A percentile compares a stretch with the other conserved stretches of the same genome.
phyloP scores from a whole-genome alignment of 2,888 invertebrate species.

The Argyra leucocephala region DNA sequence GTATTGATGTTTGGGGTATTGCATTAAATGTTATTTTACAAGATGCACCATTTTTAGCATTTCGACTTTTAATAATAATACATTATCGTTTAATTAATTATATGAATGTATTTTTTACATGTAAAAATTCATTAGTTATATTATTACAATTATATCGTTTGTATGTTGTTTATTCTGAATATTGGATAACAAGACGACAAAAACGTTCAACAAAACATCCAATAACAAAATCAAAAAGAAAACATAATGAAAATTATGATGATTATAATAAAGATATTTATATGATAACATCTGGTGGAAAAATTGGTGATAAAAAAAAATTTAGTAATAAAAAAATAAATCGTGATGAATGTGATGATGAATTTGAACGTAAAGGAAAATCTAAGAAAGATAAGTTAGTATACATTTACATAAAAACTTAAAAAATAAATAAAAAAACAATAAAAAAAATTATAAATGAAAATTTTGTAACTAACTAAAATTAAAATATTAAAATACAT shows the following conservation, averaged over 20 bases:
- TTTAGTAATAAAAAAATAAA: constrained; percentile 27
- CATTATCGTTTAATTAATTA: constrained; percentile 84
- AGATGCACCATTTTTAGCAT: constrained; percentile 80
- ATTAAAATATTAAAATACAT: too few species aligned
- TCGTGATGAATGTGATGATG: constrained; percentile 30
- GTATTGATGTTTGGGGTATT: constrained; percentile 82
- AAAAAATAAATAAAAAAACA: constrained; percentile 1
- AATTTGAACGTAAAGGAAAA: constrained; percentile 33
- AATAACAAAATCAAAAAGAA: constrained; percentile 28
- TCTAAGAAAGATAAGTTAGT: constrained; percentile 34
- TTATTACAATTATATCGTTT: constrained; percentile 75
- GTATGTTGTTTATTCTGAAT: constrained; percentile 69
- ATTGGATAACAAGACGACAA: constrained; percentile 42
- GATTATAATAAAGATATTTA: constrained; percentile 46
- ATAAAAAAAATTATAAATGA: not conserved
- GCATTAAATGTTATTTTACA: constrained; percentile 76
- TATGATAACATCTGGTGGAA: constrained; percentile 45
- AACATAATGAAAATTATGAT: constrained; percentile 32
- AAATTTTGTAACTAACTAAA: not conserved
- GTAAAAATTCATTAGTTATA: constrained; percentile 79
- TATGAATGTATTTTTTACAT: constrained; percentile 94
- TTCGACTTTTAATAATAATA: constrained; percentile 74
- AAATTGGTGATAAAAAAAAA: constrained; percentile 34
- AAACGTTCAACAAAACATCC: constrained; percentile 28
- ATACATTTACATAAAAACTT: not conserved